A percentile compares a stretch with the other conserved stretches of the same genome.
Conservation (phyloP, 2,113 vertebrate species). For the Bombycilla garrulus region DNA sequence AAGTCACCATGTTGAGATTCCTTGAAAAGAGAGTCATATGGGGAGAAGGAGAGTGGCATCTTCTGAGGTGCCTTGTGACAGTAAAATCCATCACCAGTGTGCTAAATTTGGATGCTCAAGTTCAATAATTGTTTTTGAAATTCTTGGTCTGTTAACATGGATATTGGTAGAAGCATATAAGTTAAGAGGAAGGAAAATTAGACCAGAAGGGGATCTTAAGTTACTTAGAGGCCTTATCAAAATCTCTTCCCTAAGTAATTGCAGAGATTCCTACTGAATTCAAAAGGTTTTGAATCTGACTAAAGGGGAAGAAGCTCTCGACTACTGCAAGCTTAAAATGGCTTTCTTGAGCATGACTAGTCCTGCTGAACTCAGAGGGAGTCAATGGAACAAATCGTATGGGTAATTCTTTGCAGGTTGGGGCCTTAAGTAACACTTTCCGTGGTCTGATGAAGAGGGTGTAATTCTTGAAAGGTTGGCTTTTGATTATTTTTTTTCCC, state of each 20-base stretch:
- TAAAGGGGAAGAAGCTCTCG: neutral
- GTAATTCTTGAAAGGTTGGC: constrained; percentile 61
- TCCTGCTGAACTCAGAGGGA: constrained; percentile 34
- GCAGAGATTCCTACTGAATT: neutral
- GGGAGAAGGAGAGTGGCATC: neutral
- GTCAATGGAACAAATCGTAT: constrained; percentile 66
- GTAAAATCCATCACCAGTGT: neutral
- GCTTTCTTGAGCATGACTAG: constrained; percentile 25
- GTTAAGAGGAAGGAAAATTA: neutral
- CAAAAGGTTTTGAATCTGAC: neutral
- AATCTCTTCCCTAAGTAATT: neutral
- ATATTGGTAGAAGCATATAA: neutral
- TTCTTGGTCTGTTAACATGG: neutral
- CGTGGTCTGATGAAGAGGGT: constrained; percentile 63
- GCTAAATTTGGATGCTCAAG: neutral
- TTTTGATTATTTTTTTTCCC: constrained; percentile 50
- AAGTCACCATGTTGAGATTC: neutral
- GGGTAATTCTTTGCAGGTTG: constrained; percentile 67
- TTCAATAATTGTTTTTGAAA: neutral
- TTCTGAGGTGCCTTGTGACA: neutral
- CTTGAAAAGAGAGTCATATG: neutral
- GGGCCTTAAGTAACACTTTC: constrained; percentile 65
- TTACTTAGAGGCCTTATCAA: neutral
- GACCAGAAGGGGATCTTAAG: neutral
- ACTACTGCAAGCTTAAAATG: neutral